Percentiles rank a stretch among this genome's conserved stretches.
These are phyloP conservation scores for Avahi laniger DNA, from an alignment of 2,797 vertebrate genomes.

Conservation along the genomic window DNA sequence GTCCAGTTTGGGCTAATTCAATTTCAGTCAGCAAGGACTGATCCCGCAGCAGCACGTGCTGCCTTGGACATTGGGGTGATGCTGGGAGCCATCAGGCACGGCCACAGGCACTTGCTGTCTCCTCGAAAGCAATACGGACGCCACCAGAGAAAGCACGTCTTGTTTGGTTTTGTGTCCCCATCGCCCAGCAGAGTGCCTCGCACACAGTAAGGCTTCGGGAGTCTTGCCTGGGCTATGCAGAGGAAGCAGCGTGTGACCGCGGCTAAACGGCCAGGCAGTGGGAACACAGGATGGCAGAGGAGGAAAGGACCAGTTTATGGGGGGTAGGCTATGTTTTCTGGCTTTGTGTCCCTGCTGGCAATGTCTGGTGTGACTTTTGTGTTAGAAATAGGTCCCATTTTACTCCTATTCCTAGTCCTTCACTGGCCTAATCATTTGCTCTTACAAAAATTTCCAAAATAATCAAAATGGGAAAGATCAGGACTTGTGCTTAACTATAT, in stretches of 20 bases:
- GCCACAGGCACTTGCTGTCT: background rate
- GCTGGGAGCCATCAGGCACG: background rate
- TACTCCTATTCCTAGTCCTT: background rate
- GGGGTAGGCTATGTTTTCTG: background rate
- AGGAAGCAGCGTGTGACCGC: background rate
- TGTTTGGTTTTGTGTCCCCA: background rate
- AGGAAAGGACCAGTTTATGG: background rate
- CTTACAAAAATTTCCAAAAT: conserved; percentile 20
- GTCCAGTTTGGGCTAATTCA: background rate
- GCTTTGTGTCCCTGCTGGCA: background rate
- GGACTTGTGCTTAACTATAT: background rate
- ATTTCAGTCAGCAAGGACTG: background rate
- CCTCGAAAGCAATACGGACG: background rate
- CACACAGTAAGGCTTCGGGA: background rate
- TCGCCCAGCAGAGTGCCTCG: background rate
- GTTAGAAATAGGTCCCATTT: background rate
- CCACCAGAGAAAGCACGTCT: background rate
- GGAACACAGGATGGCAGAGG: background rate
- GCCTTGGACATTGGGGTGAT: too few species aligned
- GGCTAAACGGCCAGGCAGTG: background rate
- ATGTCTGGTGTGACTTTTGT: background rate
- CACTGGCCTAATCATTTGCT: background rate
- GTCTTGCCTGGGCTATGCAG: background rate
- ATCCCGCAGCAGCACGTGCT: background rate
- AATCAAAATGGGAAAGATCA: background rate